Base-by-base conservation (phyloP, 2,113 vertebrate species). In the Neopipo cinnamomea region DNA sequence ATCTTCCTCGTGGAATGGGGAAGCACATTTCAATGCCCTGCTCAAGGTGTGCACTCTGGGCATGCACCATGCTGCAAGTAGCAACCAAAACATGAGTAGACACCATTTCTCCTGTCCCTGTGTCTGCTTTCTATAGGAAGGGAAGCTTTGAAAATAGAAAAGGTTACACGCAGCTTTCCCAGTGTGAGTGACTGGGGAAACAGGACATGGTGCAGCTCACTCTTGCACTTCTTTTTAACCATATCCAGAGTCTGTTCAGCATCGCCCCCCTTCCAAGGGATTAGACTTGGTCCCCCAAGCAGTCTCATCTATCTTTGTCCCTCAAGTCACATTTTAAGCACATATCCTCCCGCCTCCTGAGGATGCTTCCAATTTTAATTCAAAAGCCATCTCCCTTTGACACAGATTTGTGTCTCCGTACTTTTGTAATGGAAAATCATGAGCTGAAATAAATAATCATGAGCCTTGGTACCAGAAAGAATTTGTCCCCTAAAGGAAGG, bases 371-470 rank as follows among this genome's bases (percentile, higher is more conserved):
- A 79, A 74, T 88, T 95, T 59, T 96, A 90, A 94, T 95, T 88
- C 79, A 83, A 78, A 91, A 88, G 30, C 25, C 52, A 44, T 85
- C 47, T 88, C 85, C 52, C 78, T 93, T 93, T 94, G 82, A 94
- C 92, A 96, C 35, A 91, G 79, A 92, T 91, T 93, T 88, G 33
- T 88, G 88, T 84, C 83, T 96, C 83, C 72, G 55, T 79, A 61
- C 27, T 95, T 95, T 83, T 85, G 67, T 83, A 79, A 90, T 90
- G 72, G 85, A 94, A 96, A 95, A 93, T 89, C 86, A 81, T 86
- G 65, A 92, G 63, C 85, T 55, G 61, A 96, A 95, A 96, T 94
- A 97, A 96, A 96, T 94, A 97, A 91, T 88, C 82, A 93, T 86
- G 92, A 96, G 73, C 14, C 44, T 77, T 68, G 28, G 65, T 65